Percentiles rank a stretch among this genome's conserved stretches.
Conservation (phyloP, 1,140 invertebrate genomes). For the Drosophila miranda region DNA sequence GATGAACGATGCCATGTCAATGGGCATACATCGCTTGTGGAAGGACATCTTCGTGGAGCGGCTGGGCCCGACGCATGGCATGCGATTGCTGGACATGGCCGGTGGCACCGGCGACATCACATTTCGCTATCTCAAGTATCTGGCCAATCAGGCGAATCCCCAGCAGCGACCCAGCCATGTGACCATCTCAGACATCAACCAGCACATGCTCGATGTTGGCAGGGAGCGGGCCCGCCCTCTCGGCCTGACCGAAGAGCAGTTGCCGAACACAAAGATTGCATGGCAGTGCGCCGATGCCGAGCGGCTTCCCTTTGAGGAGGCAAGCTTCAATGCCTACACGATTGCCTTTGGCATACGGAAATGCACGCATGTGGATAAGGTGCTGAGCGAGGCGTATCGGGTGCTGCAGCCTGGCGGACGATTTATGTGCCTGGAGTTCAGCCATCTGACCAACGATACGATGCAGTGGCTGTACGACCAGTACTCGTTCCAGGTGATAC, state of each 20-base stretch:
- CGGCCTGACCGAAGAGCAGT: slow-evolving; percentile 64
- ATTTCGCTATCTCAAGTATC: slow-evolving; percentile 92
- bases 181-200: slow-evolving; percentile 97
- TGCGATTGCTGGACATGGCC: slow-evolving; percentile 95
- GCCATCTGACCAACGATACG: slow-evolving; percentile 90
- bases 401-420: slow-evolving; percentile 96
- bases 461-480: slow-evolving; percentile 95
- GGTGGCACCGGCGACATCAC: slow-evolving; percentile 97
- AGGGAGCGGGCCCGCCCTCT: slow-evolving; percentile 86
- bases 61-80: slow-evolving; percentile 89
- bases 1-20: slow-evolving; percentile 99
- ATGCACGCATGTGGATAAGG: slow-evolving; percentile 96
- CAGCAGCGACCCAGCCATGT: slow-evolving; percentile 86
- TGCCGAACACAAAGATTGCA: slow-evolving; percentile 83
- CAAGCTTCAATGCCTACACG: slow-evolving; percentile 95
- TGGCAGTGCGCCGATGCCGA: slow-evolving; percentile 97
- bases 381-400: slow-evolving; percentile 95
- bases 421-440: slow-evolving; percentile 99
- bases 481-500: slow-evolving; percentile 99
- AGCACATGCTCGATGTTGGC: slow-evolving; percentile 97
- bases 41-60: slow-evolving; percentile 96
- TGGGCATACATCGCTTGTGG: slow-evolving; percentile 97
- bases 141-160: slow-evolving; percentile 84
- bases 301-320: slow-evolving; percentile 90
- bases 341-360: slow-evolving; percentile 99